Conservation (phyloP, 1,140 invertebrate species). For the Ericerus pela region DNA sequence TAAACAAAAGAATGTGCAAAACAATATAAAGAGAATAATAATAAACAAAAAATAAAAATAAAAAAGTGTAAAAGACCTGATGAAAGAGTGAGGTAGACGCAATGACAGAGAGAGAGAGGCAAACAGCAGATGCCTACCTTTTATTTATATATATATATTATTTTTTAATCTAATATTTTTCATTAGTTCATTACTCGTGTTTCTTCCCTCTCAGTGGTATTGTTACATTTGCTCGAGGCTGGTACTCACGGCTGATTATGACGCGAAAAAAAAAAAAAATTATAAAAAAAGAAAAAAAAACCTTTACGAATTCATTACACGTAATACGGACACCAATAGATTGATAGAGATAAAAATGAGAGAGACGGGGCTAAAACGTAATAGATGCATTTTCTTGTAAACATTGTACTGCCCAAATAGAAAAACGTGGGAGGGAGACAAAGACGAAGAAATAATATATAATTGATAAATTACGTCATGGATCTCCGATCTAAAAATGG, state of each 20-base stretch:
- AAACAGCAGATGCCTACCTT: neutral
- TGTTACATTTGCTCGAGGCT: neutral
- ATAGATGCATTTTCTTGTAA: constrained; percentile 11
- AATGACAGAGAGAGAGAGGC: neutral
- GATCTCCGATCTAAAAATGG: constrained; percentile 8
- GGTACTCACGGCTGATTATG: constrained; percentile 3
- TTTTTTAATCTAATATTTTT: constrained; percentile 13
- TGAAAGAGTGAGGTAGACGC: too few species aligned
- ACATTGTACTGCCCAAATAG: constrained; percentile 2
- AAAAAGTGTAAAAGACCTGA: too few species aligned
- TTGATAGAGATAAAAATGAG: neutral
- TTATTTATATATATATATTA: constrained; percentile 2
- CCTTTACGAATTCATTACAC: constrained; percentile 11
- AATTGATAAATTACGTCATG: constrained; percentile 12
- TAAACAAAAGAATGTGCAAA: too few species aligned
- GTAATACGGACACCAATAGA: neutral
- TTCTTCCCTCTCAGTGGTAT: neutral
- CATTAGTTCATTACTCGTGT: constrained; percentile 7
- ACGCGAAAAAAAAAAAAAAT: too few species aligned
- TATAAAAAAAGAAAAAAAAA: too few species aligned
- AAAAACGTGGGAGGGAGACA: constrained; percentile 3
- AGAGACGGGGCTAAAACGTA: too few species aligned
- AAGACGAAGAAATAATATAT: constrained; percentile 4
- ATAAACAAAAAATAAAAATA: too few species aligned
- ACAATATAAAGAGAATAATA: too few species aligned